Evolutionary conservation across 2,113 vertebrate genomes (phyloP), one percentile per base, ranked within the genome.

Genomic region (Mormoops blainvillei): DNA sequence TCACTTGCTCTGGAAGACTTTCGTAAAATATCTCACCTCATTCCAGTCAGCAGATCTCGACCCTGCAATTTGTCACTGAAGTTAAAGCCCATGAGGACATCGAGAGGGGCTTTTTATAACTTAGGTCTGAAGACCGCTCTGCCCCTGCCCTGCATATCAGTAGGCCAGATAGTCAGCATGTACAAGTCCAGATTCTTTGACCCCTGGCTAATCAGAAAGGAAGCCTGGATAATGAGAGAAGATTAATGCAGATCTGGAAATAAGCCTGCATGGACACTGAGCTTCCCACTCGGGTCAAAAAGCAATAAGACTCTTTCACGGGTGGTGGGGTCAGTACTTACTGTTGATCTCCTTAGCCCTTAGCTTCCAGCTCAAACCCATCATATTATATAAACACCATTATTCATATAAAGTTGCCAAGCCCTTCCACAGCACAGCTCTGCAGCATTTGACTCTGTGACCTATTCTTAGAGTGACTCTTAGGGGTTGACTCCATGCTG

Each of bases 401-500:
- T 97, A 95, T 91, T 92, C 93, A 93, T 94, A 84, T 81, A 85
- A 96, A 97, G 89, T 73, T 56, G 22, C 28, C 52, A 50, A 74
- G 56, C 43, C 74, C 28, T 80, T 89, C 63, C 76, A 43, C 16
- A 93, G 18, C 20, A 36, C 45, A 87, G 70, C 56, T 94, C 80
- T 94, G 38, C 2, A 76, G 89, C 74, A 74, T 95, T 96, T 97
- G 94, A 97, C 78, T 91, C 58, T 68, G n/a, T 92, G 78, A 97
- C 89, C 97, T 96, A 38, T 84, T 96, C 93, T 96, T 96, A 92
- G 94, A 96, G 87, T 74, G 74, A 93, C 95, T 94, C 90, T 83
- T 93, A 96, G 78, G 86, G 48, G 45, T 96, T 95, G 96, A 95
- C 73, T 65, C 38, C 97, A 95, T 92, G 83, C 77, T 91, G 93